Evolutionary conservation across 2,113 vertebrate genomes (phyloP), one percentile per base, ranked within the genome.

Genomic region (Rhinolophus ferrumequinum): DNA sequence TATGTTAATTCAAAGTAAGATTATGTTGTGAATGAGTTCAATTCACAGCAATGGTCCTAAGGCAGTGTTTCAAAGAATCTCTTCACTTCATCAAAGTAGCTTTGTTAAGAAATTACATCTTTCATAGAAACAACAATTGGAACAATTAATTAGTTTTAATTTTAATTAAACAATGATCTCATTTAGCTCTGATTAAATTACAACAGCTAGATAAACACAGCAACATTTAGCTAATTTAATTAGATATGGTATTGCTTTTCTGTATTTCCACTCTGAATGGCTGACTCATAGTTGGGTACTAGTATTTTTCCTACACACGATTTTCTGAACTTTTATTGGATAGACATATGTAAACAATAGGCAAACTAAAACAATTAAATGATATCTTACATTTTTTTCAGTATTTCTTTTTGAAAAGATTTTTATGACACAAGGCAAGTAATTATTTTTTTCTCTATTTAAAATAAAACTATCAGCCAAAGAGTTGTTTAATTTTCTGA

Each of bases 141-240:
- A 97, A 96, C 92, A 93, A 97, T 97, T 98, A 98, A 98, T 98
- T 98, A 98, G 64, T 84, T 93, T 98, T 75, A 92, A 82, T 97
- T 98, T 98, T 97, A 98, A 98, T 98, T 98, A 98, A 98, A 96
- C 9, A 1, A 96, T 97, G 6, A 96, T 98, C 54, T 47, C 19
- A 94, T 97, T 98, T 98, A 98, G 75, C 84, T 97, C 90, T 96
- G 90, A 98, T 98, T 98, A 97, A 97, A 98, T 98, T 98, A 86
- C 92, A 97, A 96, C 92, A 93, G 60, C 52, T 97, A 97, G 93
- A 98, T 98, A 98, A 97, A 98, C 96, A 92, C 79, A 98, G 92
- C 38, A 97, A 76, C 41, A 94, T 96, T 98, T 97, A 96, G 60
- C 88, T 98, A 98, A 98, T 98, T 96, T 96, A 98, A 98, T 98